A percentile compares a stretch with the other conserved stretches of the same genome.
These are phyloP conservation scores for Piezodorus guildinii DNA, from an alignment of 1,140 invertebrate genomes.

Conservation along the genomic window DNA sequence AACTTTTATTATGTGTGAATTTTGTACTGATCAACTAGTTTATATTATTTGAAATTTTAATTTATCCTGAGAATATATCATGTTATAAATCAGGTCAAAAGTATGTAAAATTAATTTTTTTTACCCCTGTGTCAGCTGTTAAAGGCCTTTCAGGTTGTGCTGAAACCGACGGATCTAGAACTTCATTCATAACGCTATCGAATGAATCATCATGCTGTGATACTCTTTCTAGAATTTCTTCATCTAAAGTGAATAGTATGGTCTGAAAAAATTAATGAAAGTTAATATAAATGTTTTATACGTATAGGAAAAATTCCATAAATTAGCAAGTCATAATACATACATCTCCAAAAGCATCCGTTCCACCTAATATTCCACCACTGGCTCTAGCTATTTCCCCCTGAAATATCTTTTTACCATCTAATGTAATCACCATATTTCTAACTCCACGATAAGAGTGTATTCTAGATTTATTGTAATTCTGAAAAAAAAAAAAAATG, in stretches of 20 bases:
- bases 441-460: conserved; percentile 64
- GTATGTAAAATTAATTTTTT: too few species aligned
- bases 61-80: too few species aligned
- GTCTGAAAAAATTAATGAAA: conserved; percentile 48
- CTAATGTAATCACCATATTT: conserved; percentile 55
- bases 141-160: conserved; percentile 39
- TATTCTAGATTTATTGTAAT: conserved; percentile 77
- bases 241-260: conserved; percentile 67
- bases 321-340: conserved; percentile 29
- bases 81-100: too few species aligned
- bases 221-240: conserved; percentile 59
- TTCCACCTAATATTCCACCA: conserved; percentile 53
- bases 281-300: background rate
- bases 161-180: conserved; percentile 11
- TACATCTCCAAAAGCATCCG: conserved; percentile 67
- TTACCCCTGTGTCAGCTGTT: conserved; percentile 39
- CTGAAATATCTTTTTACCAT: conserved; percentile 54
- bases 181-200: conserved; percentile 33
- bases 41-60: too few species aligned
- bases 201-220: conserved; percentile 57
- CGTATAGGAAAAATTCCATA: background rate
- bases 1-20: too few species aligned
- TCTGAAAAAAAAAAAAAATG: conserved; percentile 41
- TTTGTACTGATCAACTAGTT: too few species aligned
- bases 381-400: conserved; percentile 69